Conservation (phyloP, 2,888 invertebrate species). For the Torymus auratus region DNA sequence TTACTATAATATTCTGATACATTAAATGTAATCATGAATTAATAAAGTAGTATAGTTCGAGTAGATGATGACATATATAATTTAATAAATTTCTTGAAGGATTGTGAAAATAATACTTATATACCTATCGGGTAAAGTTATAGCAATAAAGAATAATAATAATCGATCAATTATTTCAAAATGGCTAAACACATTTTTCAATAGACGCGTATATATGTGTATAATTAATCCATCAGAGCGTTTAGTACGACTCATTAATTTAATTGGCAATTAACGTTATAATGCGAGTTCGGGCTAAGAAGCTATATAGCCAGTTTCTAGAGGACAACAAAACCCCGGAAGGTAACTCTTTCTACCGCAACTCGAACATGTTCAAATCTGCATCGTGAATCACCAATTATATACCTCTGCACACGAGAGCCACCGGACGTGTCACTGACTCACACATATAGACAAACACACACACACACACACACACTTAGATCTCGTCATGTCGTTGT, state of each 20-base stretch:
- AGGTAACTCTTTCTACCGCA: conserved; percentile 9
- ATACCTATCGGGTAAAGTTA: no score
- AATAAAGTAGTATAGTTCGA: no score
- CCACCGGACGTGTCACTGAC: conserved; percentile 44
- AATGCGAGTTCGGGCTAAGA: conserved; percentile 9
- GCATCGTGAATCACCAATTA: conserved; percentile 55
- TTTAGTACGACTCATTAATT: conserved; percentile 40
- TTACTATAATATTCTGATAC: no score
- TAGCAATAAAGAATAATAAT: no score
- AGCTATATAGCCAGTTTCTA: neutral
- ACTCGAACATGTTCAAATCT: conserved; percentile 49
- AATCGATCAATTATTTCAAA: no score
- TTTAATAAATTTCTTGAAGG: no score
- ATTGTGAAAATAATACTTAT: no score
- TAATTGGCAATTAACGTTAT: conserved; percentile 53
- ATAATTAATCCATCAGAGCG: conserved; percentile 8
- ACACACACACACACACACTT: no score
- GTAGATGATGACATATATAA: no score
- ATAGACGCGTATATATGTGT: neutral
- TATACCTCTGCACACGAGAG: conserved; percentile 19
- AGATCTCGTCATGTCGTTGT: neutral
- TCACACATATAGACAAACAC: neutral
- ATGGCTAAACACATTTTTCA: no score
- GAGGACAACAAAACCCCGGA: conserved; percentile 53
- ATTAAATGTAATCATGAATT: no score